phyloP scores from a whole-genome alignment of 2,113 vertebrate genomes.

The Cebus imitator region DNA sequence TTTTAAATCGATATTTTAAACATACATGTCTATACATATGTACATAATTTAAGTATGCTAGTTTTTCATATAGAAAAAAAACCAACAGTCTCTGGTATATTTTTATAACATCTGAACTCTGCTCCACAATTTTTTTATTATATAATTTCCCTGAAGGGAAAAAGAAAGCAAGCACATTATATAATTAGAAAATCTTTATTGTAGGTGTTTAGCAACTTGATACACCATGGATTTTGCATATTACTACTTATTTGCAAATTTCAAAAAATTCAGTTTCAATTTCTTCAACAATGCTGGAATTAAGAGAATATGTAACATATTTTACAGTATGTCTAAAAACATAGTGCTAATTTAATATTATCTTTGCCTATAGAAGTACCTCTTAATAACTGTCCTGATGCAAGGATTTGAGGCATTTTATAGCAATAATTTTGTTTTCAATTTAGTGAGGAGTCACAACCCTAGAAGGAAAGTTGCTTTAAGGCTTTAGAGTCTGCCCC shows the following conservation, averaged over 20 bases:
- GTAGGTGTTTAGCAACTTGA: not conserved
- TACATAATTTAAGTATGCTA: not conserved
- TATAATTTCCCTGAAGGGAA: constrained; percentile 18
- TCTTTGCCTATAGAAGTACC: not conserved
- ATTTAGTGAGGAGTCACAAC: not conserved
- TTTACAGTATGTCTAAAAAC: constrained; percentile 18
- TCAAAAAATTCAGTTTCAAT: not conserved
- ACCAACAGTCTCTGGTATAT: constrained; percentile 33
- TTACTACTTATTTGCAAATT: not conserved
- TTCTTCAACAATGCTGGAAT: not conserved
- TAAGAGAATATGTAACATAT: not conserved
- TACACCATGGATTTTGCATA: not conserved
- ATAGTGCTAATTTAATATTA: not conserved
- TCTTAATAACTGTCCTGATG: not conserved
- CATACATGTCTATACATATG: not conserved
- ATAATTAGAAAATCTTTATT: not conserved
- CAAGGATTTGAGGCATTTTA: not conserved
- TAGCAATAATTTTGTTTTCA: not conserved
- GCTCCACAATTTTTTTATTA: constrained; percentile 26
- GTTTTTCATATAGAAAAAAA: constrained; percentile 21
- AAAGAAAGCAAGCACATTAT: not conserved
- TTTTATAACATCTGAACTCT: constrained; percentile 46
- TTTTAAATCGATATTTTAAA: not conserved
- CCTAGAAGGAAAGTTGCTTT: not conserved
- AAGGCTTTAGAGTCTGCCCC: not conserved